These are phyloP conservation scores for Panzeria rudis DNA, from an alignment of 2,888 invertebrate species.

Conservation along the genomic window DNA sequence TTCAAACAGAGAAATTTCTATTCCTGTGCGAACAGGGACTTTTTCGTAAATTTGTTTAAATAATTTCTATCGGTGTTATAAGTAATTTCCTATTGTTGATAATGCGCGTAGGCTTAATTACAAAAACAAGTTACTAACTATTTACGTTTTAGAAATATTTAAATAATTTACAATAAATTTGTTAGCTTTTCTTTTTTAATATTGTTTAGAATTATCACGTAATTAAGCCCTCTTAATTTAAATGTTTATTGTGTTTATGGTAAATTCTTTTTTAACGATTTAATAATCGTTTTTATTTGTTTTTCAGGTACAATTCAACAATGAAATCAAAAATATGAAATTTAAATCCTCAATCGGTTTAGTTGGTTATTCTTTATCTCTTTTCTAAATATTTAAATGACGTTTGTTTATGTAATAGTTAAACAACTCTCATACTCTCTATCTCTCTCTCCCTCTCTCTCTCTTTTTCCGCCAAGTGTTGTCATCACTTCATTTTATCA, in stretches of 20 bases:
- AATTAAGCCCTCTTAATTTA: conserved; percentile 51
- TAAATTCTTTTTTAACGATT: conserved; percentile 2
- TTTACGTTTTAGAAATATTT: conserved; percentile 15
- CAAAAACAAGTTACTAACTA: conserved; percentile 47
- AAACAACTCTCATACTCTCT: conserved; percentile 13
- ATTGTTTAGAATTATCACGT: conserved; percentile 42
- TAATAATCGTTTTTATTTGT: conserved; percentile 22
- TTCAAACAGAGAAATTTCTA: too few species aligned
- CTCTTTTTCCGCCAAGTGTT: neutral
- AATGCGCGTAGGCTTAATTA: conserved; percentile 51
- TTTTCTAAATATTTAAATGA: conserved; percentile 19
- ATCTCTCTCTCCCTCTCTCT: too few species aligned
- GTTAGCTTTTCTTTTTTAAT: conserved; percentile 35
- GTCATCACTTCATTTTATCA: neutral
- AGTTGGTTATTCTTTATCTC: neutral
- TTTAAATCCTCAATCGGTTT: conserved; percentile 9
- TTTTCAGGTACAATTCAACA: conserved; percentile 62
- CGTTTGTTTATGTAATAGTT: conserved; percentile 26
- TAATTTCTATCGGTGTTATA: neutral
- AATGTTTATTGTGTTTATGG: conserved; percentile 31
- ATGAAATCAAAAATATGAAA: conserved; percentile 44
- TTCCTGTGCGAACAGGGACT: too few species aligned
- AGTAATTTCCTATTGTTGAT: conserved; percentile 7
- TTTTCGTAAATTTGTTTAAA: neutral
- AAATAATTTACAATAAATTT: conserved; percentile 36